phyloP scores from a whole-genome alignment of 2,888 invertebrate genomes.

The Venusia cambrica region DNA sequence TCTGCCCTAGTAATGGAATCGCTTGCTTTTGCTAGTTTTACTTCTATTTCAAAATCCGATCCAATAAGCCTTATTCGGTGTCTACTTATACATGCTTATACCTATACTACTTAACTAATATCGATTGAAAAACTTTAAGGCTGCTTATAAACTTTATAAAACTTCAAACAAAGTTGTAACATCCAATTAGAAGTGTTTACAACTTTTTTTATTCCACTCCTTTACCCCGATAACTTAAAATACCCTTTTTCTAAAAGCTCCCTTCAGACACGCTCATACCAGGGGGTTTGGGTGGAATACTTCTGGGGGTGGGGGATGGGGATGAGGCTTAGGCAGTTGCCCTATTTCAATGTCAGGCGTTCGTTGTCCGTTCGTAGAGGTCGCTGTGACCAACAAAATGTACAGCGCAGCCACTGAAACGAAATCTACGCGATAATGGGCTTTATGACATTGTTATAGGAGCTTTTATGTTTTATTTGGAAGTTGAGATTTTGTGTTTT shows the following conservation, averaged over 20 bases:
- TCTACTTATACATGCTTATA: too few species aligned
- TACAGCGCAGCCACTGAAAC: constrained; percentile 13
- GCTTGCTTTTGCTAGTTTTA: too few species aligned
- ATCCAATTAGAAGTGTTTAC: constrained; percentile 21
- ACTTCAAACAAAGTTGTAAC: too few species aligned
- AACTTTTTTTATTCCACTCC: constrained; percentile 14
- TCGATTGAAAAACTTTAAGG: too few species aligned
- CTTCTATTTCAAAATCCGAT: too few species aligned
- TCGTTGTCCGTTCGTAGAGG: constrained; percentile 69
- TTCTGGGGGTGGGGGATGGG: too few species aligned
- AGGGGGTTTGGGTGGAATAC: constrained; percentile 47
- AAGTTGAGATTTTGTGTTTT: constrained; percentile 23
- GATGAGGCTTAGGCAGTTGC: constrained; percentile 51
- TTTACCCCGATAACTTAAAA: constrained; percentile 8
- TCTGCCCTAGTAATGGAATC: too few species aligned
- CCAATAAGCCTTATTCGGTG: too few species aligned
- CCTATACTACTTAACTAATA: too few species aligned
- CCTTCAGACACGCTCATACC: too few species aligned
- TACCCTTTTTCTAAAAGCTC: constrained; percentile 21
- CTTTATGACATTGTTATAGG: constrained; percentile 20
- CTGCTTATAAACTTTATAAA: too few species aligned
- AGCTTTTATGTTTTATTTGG: constrained; percentile 4
- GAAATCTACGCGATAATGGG: constrained; percentile 18
- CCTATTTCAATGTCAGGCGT: constrained; percentile 71
- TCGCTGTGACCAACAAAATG: constrained; percentile 46